A percentile compares a stretch with the other conserved stretches of the same genome.
phyloP scores from a whole-genome alignment of 1,140 invertebrate species.

The Tachypleus tridentatus region DNA sequence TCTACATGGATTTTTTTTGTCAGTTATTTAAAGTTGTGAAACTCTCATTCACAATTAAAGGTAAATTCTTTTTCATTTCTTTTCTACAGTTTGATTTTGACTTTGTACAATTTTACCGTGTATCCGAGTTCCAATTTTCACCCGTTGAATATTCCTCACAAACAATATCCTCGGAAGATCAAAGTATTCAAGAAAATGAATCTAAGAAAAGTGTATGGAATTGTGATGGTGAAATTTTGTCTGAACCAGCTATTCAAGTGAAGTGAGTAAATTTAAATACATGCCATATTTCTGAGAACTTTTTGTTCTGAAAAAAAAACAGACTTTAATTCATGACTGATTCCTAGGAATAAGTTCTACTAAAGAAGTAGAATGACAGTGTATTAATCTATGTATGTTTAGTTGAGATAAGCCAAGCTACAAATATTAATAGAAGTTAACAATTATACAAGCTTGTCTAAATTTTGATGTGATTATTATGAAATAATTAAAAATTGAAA shows the following conservation, averaged over 20 bases:
- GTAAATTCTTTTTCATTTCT: conserved; percentile 6
- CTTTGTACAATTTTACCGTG: conserved; percentile 62
- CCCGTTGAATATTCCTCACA: conserved; percentile 30
- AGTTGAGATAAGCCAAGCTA: neutral
- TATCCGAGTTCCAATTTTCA: conserved; percentile 57
- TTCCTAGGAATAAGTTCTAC: no score
- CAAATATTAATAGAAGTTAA: neutral
- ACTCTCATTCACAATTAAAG: no score
- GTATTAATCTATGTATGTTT: no score
- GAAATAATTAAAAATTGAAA: no score
- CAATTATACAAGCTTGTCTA: no score
- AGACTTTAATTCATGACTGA: no score
- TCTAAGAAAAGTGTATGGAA: conserved; percentile 51
- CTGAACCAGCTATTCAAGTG: conserved; percentile 51
- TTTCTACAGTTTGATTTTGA: conserved; percentile 51
- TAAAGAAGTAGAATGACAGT: no score
- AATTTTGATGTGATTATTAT: no score
- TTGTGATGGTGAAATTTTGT: conserved; percentile 69
- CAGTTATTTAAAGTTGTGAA: no score
- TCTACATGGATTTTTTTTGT: no score
- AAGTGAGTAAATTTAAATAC: conserved; percentile 40
- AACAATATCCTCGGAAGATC: conserved; percentile 29
- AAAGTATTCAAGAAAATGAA: conserved; percentile 23
- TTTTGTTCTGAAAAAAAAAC: neutral
- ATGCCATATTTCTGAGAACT: neutral